Percentiles rank a stretch among this genome's conserved stretches.
These are phyloP conservation scores for Oceanites oceanicus DNA, from an alignment of 2,113 vertebrate genomes.

Conservation along the genomic window DNA sequence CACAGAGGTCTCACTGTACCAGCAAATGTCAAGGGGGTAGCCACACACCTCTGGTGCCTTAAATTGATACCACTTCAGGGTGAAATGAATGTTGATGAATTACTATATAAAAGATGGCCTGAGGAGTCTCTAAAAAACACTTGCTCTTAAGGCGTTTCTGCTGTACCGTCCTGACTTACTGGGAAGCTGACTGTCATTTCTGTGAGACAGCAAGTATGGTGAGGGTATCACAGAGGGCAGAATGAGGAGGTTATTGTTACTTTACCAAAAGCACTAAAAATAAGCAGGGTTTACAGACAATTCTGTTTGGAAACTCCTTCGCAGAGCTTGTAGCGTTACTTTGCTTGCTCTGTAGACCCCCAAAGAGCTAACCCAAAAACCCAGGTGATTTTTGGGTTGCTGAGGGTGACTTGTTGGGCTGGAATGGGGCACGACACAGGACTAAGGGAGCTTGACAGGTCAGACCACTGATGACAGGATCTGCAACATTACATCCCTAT, in stretches of 20 bases:
- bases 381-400: neutral
- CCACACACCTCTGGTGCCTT: neutral
- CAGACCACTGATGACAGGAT: neutral
- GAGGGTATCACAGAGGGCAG: neutral
- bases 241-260: neutral
- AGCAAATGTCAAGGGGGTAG: neutral
- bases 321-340: neutral
- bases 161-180: neutral
- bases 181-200: neutral
- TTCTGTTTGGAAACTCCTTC: neutral
- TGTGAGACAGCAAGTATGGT: fast-evolving
- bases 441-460: neutral
- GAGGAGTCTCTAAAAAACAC: neutral
- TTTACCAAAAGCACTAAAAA: neutral
- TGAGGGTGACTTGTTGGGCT: neutral
- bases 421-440: neutral
- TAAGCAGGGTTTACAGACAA: neutral
- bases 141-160: neutral
- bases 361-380: neutral
- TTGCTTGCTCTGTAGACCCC: neutral
- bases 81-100: neutral
- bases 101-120: neutral
- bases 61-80: neutral
- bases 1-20: neutral
- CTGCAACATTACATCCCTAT: neutral